Conservation (phyloP, 1,140 invertebrate genomes). For the Apis florea region DNA sequence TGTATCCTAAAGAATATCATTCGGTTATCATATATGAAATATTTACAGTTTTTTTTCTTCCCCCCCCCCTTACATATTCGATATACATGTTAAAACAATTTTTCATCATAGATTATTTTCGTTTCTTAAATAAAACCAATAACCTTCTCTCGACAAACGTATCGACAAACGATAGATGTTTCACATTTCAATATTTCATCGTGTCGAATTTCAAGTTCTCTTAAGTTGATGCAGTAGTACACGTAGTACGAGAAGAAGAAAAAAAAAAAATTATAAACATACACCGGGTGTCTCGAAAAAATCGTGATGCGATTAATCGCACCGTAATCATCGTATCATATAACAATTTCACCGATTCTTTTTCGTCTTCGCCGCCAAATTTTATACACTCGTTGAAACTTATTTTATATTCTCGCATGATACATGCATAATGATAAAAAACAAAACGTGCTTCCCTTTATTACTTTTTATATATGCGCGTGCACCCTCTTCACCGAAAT, state of each 20-base stretch:
- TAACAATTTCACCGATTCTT: background rate
- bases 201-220: background rate
- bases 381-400: constrained; percentile 13
- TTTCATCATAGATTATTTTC: background rate
- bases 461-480: background rate
- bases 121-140: background rate
- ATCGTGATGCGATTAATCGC: background rate
- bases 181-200: background rate
- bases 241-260: background rate
- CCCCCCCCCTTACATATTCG: background rate
- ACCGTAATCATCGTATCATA: background rate
- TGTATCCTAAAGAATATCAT: constrained; percentile 12
- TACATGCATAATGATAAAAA: no score
- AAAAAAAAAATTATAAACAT: background rate
- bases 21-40: background rate
- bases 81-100: background rate
- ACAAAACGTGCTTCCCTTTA: background rate
- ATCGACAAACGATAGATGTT: background rate
- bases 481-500: background rate
- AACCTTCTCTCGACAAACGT: background rate
- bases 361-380: background rate
- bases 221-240: background rate
- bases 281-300: background rate
- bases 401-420: background rate
- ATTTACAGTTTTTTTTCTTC: no score